Evolutionary conservation across 2,888 invertebrate species (phyloP).

Genomic region (Trisateles emortualis): DNA sequence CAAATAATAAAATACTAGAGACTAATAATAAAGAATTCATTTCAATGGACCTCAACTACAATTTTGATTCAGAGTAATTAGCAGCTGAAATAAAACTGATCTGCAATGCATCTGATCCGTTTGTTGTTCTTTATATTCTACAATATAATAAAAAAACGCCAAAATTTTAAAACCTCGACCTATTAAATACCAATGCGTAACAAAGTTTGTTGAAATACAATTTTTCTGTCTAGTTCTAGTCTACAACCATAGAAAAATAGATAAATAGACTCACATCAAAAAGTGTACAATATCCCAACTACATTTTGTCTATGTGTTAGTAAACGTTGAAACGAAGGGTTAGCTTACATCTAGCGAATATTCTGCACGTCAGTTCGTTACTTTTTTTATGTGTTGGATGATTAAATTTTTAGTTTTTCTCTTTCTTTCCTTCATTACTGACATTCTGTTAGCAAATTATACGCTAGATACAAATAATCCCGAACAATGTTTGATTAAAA

Average conservation of each 20-base stretch:
- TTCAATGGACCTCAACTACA: not conserved
- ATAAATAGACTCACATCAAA: conserved; percentile 67
- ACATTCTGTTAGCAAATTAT: not conserved
- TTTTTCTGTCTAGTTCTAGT: conserved; percentile 47
- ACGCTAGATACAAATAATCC: not conserved
- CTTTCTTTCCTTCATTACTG: not conserved
- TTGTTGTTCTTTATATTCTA: not conserved
- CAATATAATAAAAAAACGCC: conserved; percentile 10
- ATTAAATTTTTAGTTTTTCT: too few species aligned
- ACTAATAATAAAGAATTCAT: not conserved
- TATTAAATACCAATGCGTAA: conserved; percentile 34
- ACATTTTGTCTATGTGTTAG: conserved; percentile 13
- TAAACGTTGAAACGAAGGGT: conserved; percentile 6
- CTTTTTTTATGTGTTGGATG: not conserved
- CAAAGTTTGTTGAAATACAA: conserved; percentile 34
- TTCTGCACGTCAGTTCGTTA: not conserved
- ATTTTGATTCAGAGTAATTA: not conserved
- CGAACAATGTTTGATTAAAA: conserved; percentile 13
- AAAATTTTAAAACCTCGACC: conserved; percentile 37
- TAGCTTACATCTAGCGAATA: not conserved
- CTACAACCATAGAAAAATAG: conserved; percentile 68
- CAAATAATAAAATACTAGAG: conserved; percentile 1
- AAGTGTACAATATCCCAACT: conserved; percentile 63
- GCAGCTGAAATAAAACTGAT: not conserved
- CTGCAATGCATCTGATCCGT: not conserved